A percentile compares a stretch with the other conserved stretches of the same genome.
Conservation (phyloP, 2,113 vertebrate species). For the Egretta garzetta region DNA sequence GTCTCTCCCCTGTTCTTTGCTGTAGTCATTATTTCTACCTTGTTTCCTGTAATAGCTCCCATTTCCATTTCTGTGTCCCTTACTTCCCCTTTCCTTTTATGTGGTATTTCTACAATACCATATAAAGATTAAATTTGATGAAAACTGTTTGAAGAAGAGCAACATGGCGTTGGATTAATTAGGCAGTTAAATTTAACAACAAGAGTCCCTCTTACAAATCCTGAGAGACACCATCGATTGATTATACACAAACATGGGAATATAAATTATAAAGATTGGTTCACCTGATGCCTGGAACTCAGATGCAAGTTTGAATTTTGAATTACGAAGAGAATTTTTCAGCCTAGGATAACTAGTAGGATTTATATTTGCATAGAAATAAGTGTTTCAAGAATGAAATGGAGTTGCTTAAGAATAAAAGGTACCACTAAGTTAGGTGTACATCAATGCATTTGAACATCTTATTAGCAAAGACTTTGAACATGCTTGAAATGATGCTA, state of each 20-base stretch:
- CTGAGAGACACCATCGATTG: neutral
- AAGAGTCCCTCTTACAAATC: neutral
- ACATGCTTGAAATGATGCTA: neutral
- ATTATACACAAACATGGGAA: neutral
- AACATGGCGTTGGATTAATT: neutral
- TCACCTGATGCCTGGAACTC: neutral
- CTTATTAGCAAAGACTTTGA: neutral
- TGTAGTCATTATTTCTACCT: neutral
- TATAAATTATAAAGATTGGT: neutral
- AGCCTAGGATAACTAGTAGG: neutral
- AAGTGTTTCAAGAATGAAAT: neutral
- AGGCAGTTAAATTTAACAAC: neutral
- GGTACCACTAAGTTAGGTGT: neutral
- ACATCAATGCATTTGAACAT: neutral
- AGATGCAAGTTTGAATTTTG: neutral
- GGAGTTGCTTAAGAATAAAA: neutral
- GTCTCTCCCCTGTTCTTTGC: neutral
- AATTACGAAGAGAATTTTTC: neutral
- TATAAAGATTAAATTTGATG: neutral
- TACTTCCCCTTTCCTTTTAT: neutral
- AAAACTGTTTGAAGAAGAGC: neutral
- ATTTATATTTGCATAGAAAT: neutral
- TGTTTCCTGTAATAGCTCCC: neutral
- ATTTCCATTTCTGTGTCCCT: neutral
- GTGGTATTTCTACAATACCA: neutral